Evolutionary conservation across 2,888 invertebrate species (phyloP), one percentile per base, ranked within the genome.

Genomic region (Scaeva pyrastri): DNA sequence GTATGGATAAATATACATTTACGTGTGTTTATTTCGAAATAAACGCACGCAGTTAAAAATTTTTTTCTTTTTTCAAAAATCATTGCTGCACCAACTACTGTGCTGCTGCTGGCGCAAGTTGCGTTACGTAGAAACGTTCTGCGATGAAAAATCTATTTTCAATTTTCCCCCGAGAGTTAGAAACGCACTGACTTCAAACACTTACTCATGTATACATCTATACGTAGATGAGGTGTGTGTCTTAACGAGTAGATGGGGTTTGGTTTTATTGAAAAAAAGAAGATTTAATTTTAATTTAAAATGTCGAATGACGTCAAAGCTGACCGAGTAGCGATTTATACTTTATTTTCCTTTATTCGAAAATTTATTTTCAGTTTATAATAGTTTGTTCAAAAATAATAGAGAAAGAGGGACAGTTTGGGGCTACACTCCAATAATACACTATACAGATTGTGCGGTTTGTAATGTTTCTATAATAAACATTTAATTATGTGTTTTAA

Each of bases 281-380:
- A 68, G 36, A 68, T 52, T 68, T 1, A 52, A 52, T 39, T 23
- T 68, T 68, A 52, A 31, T 68, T 68, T 39, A 52, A 60, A 60
- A 68, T 52, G 73, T 10, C 62, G 70, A 84, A 71, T 84, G 84
- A 84, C 84, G 84, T 84, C 84, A 84, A 75, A 84, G 71, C 50
- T 84, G 80, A 84, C 80, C 84, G 80, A 84, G 71, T 75, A 66
- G 52, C 55, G 66, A 75, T 80, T 80, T 50, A 66, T 71, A 52
- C 41, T 68, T 83, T 70, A 70, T 78, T 62, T 73, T 52, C 26
- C 36, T 64, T 66, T 31, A 39, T 66, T 58, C 50, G n/a, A n/a
- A 19, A 19, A 36, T 82, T 82, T 82, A 82, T 82, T 82, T 82
- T 23, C 41, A 48, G 16, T 16, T 19, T 4, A 48, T 7, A 31